Evolutionary conservation across 2,888 invertebrate species (phyloP).

Genomic region (Argynnis bischoffii): DNA sequence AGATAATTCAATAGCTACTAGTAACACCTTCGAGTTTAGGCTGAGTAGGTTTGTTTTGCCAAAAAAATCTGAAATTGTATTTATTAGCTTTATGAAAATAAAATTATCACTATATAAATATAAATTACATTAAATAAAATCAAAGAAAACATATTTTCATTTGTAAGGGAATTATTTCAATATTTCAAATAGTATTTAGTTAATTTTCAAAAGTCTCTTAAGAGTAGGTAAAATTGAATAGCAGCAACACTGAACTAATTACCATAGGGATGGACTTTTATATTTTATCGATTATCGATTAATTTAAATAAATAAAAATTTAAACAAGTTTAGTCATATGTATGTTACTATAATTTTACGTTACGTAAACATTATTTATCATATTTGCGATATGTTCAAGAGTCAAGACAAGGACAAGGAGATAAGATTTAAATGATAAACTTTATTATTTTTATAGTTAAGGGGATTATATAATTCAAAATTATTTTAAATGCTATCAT

Average conservation of each 20-base stretch:
- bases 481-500: constrained; percentile 5
- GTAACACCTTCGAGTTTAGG: no score
- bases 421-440: constrained; percentile 25
- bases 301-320: neutral
- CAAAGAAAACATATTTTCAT: neutral
- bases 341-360: neutral
- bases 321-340: neutral
- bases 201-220: neutral
- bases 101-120: no score
- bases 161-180: neutral
- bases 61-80: no score
- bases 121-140: no score
- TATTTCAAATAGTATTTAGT: neutral
- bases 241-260: constrained; percentile 16
- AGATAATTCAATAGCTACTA: no score
- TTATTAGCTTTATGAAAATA: no score
- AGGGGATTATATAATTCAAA: constrained; percentile 13
- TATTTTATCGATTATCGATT: constrained; percentile 15
- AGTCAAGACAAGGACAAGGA: constrained; percentile 4
- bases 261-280: neutral
- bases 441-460: constrained; percentile 8
- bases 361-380: constrained; percentile 16
- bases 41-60: no score
- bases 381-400: constrained; percentile 11
- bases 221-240: neutral